phyloP scores from a whole-genome alignment of 2,797 vertebrate species.

The Aerospiza tachiro region DNA sequence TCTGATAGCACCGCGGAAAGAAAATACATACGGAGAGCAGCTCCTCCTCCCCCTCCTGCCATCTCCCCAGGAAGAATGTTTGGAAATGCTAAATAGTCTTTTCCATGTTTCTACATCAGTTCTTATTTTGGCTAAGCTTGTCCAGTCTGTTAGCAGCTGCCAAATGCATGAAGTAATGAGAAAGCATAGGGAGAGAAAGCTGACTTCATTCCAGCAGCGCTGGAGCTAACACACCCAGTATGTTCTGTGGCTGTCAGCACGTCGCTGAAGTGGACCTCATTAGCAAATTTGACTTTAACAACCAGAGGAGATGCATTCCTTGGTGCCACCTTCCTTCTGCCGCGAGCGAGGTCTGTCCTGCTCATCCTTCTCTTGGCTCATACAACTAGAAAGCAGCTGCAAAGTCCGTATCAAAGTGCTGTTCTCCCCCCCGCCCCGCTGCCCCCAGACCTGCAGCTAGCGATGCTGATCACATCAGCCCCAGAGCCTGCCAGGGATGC shows the following conservation, averaged over 20 bases:
- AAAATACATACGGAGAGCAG: not conserved
- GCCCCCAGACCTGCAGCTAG: not conserved
- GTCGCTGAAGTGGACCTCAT: not conserved
- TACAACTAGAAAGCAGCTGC: not conserved
- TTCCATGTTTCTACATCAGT: slow-evolving; percentile 27
- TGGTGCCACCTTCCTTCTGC: not conserved
- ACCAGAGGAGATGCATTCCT: not conserved
- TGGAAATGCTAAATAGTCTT: slow-evolving; percentile 31
- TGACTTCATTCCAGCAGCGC: slow-evolving; percentile 31
- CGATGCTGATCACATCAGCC: not conserved
- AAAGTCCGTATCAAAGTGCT: fast-evolving
- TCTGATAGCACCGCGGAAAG: not conserved
- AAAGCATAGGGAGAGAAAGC: not conserved
- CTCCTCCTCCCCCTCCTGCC: not conserved
- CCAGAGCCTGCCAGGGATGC: not conserved
- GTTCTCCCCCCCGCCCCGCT: not conserved
- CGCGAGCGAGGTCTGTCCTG: fast-evolving
- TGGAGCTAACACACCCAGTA: not conserved
- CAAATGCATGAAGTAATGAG: slow-evolving; percentile 53
- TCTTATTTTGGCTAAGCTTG: slow-evolving; percentile 30
- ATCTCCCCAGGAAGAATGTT: not conserved
- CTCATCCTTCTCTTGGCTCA: fast-evolving
- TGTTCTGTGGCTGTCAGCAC: slow-evolving; percentile 6
- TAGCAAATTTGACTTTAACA: not conserved
- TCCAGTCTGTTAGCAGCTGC: slow-evolving; percentile 25